Evolutionary conservation across 2,113 vertebrate genomes (phyloP).

Genomic region (Cepphus grylle): DNA sequence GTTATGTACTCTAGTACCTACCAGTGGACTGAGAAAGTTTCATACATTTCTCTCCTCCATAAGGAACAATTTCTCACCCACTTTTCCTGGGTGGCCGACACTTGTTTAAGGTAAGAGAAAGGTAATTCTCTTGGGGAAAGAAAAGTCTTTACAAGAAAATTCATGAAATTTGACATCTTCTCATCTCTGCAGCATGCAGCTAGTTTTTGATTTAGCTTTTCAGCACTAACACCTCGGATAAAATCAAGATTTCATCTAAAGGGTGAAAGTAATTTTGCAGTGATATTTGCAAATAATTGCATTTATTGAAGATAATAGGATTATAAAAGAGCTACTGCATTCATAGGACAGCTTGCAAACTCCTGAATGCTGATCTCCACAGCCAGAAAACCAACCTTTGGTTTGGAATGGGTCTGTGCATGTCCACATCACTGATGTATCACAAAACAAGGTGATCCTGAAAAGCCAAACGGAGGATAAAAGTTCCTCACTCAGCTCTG

Average conservation of each 20-base stretch:
- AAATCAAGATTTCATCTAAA: not conserved
- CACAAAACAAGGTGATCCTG: not conserved
- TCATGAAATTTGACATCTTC: not conserved
- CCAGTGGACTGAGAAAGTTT: not conserved
- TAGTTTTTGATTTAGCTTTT: not conserved
- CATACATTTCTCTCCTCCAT: not conserved
- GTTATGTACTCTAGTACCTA: not conserved
- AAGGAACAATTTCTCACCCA: not conserved
- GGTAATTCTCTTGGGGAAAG: not conserved
- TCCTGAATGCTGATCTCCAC: not conserved
- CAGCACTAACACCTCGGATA: not conserved
- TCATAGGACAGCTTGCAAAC: not conserved
- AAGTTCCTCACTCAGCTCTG: not conserved
- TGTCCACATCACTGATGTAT: not conserved
- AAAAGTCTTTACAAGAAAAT: not conserved
- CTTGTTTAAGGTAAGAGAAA: not conserved
- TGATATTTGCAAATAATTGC: not conserved
- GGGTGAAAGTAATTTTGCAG: not conserved
- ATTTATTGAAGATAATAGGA: not conserved
- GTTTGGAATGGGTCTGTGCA: not conserved
- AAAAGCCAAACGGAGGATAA: not conserved
- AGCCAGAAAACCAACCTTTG: not conserved
- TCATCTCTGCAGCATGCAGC: not conserved
- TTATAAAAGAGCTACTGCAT: not conserved
- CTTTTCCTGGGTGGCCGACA: not conserved